phyloP scores from a whole-genome alignment of 2,113 vertebrate genomes.

The Coregonus clupeaformis region DNA sequence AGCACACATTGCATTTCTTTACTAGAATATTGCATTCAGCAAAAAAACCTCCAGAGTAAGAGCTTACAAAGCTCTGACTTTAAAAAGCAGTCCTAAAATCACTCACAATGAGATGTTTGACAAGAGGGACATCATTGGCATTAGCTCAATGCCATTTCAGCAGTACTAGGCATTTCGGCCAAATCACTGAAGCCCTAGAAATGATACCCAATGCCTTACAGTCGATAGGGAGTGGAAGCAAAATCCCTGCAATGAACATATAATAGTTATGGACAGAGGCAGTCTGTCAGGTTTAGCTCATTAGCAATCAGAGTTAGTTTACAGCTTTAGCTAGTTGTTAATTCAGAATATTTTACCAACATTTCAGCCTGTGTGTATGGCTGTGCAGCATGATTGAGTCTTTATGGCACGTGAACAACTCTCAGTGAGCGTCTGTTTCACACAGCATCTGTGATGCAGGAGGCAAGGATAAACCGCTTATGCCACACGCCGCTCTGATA shows the following conservation, averaged over 20 bases:
- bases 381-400: slow-evolving; percentile 34
- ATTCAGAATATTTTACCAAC: not conserved
- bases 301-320: not conserved
- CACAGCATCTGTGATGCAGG: slow-evolving; percentile 31
- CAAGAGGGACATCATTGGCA: not conserved
- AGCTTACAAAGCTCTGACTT: not conserved
- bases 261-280: not conserved
- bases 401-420: slow-evolving; percentile 21
- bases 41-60: not conserved
- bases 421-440: slow-evolving; percentile 35
- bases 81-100: not conserved
- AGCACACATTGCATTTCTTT: not conserved
- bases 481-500: slow-evolving; percentile 23
- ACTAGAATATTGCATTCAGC: not conserved
- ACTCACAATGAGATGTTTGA: not conserved
- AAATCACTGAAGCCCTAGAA: too few relatives aligned
- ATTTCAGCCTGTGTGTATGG: not conserved
- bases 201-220: not conserved
- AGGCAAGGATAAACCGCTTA: slow-evolving; percentile 38
- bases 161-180: too few relatives aligned
- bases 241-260: not conserved
- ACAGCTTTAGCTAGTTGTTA: not conserved
- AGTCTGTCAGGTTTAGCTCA: not conserved
- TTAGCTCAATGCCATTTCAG: too few relatives aligned
- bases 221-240: not conserved